A percentile compares a stretch with the other conserved stretches of the same genome.
phyloP scores from a whole-genome alignment of 2,888 invertebrate species.

The Synanthedon andrenaeformis region DNA sequence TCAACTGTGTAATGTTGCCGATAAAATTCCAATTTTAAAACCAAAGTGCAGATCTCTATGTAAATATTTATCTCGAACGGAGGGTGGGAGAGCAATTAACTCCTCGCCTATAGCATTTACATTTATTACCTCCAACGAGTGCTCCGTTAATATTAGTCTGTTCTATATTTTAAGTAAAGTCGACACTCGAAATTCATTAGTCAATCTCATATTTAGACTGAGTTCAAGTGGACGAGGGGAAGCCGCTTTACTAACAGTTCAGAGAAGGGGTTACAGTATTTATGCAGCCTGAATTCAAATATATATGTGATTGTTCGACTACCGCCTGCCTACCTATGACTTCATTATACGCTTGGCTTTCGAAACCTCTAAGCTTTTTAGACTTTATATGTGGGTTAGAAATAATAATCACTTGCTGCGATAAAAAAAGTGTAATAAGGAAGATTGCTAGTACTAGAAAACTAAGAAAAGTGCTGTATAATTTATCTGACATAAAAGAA shows the following conservation, averaged over 20 bases:
- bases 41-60: background rate
- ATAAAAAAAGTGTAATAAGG: no score
- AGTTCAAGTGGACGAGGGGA: background rate
- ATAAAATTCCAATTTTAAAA: background rate
- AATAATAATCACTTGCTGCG: no score
- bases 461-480: no score
- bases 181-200: constrained; percentile 14
- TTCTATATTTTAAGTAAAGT: constrained; percentile 38
- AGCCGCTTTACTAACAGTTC: background rate
- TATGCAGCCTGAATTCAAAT: no score
- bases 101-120: constrained; percentile 9
- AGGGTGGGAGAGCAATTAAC: constrained; percentile 10
- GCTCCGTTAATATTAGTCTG: constrained; percentile 22
- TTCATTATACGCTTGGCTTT: no score
- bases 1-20: background rate
- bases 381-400: no score
- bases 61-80: constrained; percentile 1
- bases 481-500: no score
- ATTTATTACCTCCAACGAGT: constrained; percentile 40
- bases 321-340: no score
- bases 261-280: no score
- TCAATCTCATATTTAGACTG: constrained; percentile 1
- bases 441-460: no score
- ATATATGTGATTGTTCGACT: no score
- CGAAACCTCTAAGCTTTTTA: no score